These are phyloP conservation scores for Megaceryle maxima DNA, from an alignment of 2,113 vertebrate genomes.

Conservation along the genomic window DNA sequence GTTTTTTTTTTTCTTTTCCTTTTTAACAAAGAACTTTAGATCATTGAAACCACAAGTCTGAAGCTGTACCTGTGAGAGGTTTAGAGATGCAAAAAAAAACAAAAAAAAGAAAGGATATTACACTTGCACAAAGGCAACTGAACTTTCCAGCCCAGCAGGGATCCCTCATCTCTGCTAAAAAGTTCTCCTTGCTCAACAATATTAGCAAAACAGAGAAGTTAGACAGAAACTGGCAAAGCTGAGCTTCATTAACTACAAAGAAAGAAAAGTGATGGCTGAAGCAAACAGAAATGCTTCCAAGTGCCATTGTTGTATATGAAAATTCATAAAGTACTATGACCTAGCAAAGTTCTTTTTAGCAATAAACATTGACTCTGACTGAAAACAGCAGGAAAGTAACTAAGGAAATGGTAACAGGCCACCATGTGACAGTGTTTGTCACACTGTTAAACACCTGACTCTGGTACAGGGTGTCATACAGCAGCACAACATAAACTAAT, in stretches of 20 bases:
- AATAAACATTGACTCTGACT: background rate
- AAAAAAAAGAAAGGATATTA: background rate
- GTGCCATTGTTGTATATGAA: background rate
- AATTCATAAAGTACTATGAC: background rate
- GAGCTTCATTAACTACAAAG: background rate
- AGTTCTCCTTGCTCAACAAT: background rate
- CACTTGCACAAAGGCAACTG: background rate
- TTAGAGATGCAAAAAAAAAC: background rate
- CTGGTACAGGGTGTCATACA: background rate
- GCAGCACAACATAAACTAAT: background rate
- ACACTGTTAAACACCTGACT: background rate
- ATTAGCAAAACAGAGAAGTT: background rate
- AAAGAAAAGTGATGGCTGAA: background rate
- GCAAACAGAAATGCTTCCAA: background rate
- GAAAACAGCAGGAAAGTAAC: background rate
- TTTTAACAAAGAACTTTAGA: background rate
- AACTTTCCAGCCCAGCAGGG: background rate
- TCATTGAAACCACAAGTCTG: background rate
- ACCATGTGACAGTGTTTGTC: fast-evolving
- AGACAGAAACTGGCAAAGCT: background rate
- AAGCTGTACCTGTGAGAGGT: background rate
- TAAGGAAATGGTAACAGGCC: background rate
- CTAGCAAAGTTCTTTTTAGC: background rate
- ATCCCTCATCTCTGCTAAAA: background rate
- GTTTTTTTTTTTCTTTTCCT: background rate